Base-by-base conservation (phyloP, 2,113 vertebrate species). In the Pseudonaja textilis region DNA sequence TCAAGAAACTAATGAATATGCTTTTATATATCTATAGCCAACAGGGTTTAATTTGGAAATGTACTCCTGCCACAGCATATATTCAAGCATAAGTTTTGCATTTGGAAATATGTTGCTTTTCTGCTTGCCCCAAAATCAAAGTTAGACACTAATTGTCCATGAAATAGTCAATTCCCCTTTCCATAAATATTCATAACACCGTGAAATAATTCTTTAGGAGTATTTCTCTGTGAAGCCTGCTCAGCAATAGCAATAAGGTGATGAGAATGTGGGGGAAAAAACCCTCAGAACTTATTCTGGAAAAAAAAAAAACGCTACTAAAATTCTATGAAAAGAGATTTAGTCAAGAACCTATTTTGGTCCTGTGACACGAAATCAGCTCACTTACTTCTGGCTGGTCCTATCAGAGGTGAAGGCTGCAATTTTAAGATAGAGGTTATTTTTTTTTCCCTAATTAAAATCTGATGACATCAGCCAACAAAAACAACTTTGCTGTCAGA, bases 361-460 rank as follows among this genome's bases (percentile, higher is more conserved):
- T 94, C 85, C 87, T 52, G 25, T 45, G 81, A 95, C 91, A 92
- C 16, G 16, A 88, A 94, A 94, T n/a, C 23, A 47, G 26, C 55
- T 42, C 88, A 57, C 22, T 89, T 55, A 74, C 85, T 52, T 34
- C 55, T 86, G 22, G 26, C n/a, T 47, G 93, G 25, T 18, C n/a
- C 91, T 93, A 89, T 20, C 6, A 55, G 85, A 93, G 85, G 93
- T 1, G 89, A 94, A 91, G 54, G 1, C 61, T 90, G 29, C 39
- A 89, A 22, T 39, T 85, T 29, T 22, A 42, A 14, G 87, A 74
- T 26, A 93, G 93, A 25, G 64, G 88, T 87, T n/a, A n/a, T 29
- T 50, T 22, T 42, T 85, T 93, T 91, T 85, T 93, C 87, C 90
- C 50, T 95, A 85, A 50, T 69, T 95, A 91, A 91, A 89, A 93